Base-by-base conservation (phyloP, 1,140 invertebrate genomes). In the Dendrolimus punctatus region DNA sequence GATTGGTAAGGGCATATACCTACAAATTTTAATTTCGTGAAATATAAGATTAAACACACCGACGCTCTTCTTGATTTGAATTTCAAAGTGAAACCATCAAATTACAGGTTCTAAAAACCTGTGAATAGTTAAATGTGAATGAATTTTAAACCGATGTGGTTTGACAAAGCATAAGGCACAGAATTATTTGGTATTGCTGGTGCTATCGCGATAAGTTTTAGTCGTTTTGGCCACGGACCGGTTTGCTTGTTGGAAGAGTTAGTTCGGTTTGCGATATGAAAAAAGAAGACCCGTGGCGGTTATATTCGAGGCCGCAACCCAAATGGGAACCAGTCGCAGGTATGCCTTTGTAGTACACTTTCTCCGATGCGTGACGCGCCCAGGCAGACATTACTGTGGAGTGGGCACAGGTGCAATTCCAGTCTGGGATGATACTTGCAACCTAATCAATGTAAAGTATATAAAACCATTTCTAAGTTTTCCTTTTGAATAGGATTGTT, bases 271-370 rank as follows among this genome's bases (percentile, higher is more conserved):
- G 66, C 66, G 68, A 70, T 71, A 64, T 66, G 65, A 72, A 71
- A 76, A 80, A 80, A 78, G 68, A 84, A 72, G 66, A 64, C 61
- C 67, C 66, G 65, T 68, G 68, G 63, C 68, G 57, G 68, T 73
- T 73, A 71, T 64, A 76, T 80, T 84, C 77, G 80, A 84, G 80
- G 80, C 73, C 80, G 66, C 58, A 80, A 81, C 80, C 80, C 76
- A 84, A 84, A 75, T 84, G 77, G 68, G 60, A 73, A 75, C 70
- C 74, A 73, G 71, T 73, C 73, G 68, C 74, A 70, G 69, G 74
- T 76, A 73, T 65, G 62, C 56, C 70, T 62, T 80, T 72, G 68
- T 77, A 68, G 74, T 84, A 80, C 77, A 85, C 81, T 85, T 85
- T 85, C 81, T 76, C 81, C 77, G 56, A 57, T 76, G 73, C 71